Evolutionary conservation across 2,797 vertebrate species (phyloP).

Genomic region (Benthosema pterotum): DNA sequence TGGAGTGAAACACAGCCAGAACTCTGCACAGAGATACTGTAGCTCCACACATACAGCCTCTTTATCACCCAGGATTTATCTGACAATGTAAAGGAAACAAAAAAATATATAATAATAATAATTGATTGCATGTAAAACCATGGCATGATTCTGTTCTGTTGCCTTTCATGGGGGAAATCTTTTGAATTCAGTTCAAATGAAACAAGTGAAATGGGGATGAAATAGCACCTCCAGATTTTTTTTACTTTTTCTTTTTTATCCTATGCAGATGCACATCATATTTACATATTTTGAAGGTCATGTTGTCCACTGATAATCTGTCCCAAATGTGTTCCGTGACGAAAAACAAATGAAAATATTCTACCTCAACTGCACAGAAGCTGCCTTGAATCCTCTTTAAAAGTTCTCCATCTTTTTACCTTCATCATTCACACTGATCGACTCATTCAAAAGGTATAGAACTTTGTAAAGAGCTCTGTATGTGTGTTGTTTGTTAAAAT

Average conservation of each 20-base stretch:
- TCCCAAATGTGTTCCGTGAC: slow-evolving; percentile 41
- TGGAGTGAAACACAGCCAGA: too few relatives aligned
- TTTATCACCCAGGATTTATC: slow-evolving; percentile 32
- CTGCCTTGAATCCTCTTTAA: too few relatives aligned
- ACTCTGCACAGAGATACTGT: too few relatives aligned
- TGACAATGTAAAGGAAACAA: slow-evolving; percentile 36
- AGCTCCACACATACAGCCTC: not conserved
- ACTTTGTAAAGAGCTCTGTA: too few relatives aligned
- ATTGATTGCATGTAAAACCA: slow-evolving; percentile 28
- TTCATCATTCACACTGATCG: too few relatives aligned
- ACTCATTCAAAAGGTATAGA: too few relatives aligned
- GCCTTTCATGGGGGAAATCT: too few relatives aligned
- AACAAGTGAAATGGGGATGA: not conserved
- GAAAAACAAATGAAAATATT: too few relatives aligned
- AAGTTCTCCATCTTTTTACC: too few relatives aligned
- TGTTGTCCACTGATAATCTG: slow-evolving; percentile 1
- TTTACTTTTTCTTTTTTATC: not conserved
- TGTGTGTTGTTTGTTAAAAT: slow-evolving; percentile 17
- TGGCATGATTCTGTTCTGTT: slow-evolving; percentile 22
- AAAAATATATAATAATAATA: slow-evolving; percentile 5
- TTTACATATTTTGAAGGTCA: slow-evolving; percentile 27
- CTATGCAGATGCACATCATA: too few relatives aligned
- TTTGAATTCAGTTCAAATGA: slow-evolving; percentile 16
- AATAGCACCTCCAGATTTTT: slow-evolving; percentile 16
- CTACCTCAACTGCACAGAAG: too few relatives aligned